Evolutionary conservation across 1,140 invertebrate genomes (phyloP), one percentile per base, ranked within the genome.

Genomic region (Brachionus rubens): DNA sequence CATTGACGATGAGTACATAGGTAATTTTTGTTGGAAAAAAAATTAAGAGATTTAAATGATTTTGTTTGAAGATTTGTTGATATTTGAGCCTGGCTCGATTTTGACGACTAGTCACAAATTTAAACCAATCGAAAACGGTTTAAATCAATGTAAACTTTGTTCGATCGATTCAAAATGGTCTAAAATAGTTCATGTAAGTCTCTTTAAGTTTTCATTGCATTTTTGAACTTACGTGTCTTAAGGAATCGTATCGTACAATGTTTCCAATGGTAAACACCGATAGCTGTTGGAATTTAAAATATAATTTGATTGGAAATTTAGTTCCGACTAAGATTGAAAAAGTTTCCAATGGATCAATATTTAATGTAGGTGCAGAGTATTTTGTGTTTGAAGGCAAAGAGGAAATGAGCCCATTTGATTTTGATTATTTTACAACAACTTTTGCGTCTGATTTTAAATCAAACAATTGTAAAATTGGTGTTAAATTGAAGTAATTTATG

Each of bases 391-490:
- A 43, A 4, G 59, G 59, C 3, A 43, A 2, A 14, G 36, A 65
- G 10, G 12, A 19, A 65, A 65, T 65, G 59, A 65, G 16, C n/a
- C 59, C 59, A 12, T 65, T 43, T 26, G 59, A 65, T 65, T 65
- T 65, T 41, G 26, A 65, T 24, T 43, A 14, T 65, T 65, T 43
- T 41, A 9, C 33, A n/a, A 43, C 40, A 14, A 43, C 36, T 7
- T 65, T 65, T 21, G 43, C 59, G 12, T 41, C 40, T 0, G 59
- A 43, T 10, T 24, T 41, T 24, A 14, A 21, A 30, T 7, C 26
- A 1, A 28, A 65, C 28, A 41, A 12, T 5, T 65, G 59, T 65
- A 14, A 46, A 46, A 46, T 46, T 16, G 59, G 59, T 12, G 59
- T 65, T 14, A 12, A 9, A 43, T 43, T 65, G 12, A 65, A 41